Base-by-base conservation (phyloP, 1,140 invertebrate genomes). In the Thereuonema tuberculata region DNA sequence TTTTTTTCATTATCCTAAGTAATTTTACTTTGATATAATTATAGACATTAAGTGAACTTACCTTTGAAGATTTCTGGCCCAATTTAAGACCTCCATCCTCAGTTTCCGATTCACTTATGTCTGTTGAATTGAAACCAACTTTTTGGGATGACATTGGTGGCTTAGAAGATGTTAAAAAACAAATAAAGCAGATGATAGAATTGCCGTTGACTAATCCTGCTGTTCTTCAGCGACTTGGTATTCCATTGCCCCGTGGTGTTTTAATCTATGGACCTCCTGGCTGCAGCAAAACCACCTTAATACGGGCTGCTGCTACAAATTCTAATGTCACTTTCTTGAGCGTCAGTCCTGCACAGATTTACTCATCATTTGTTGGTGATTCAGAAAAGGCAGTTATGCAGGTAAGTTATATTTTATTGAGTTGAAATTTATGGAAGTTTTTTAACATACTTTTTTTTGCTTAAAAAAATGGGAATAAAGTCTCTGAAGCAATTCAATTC, bases 121-220 rank as follows among this genome's bases (percentile, higher is more conserved):
- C 29, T 20, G 2, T 12, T 20, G 56, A 58, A 2, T 46, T 58
- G 2, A 46, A 58, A 25, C 47, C 58, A 70, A 87, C 96, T 60
- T 84, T 88, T 24, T 99, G 96, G 96, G 82, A 89, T 23, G 96
- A 99, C 75, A 93, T 99, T 74, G 96, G 96, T 65, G 96, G 96
- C 62, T 75, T 99, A 66, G 86, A 95, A 71, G 90, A 85, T 74
- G 95, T 99, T 26, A 99, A 99, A 54, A 60, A 54, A 26, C 21
- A 5, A 53, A 9, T 60, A 2, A 26, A 27, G 26, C 5, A 55
- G 29, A 9, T 55, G 21, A 20, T 79, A 27, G 74, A 77, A 54
- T 75, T 75, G 73, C 76, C 76, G 0, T 62, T 77, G 15, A 68
- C 69, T 55, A 70, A 78, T 60, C 72, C 74, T 5, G 72, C 74